These are phyloP conservation scores for Cyanoramphus novaezelandiae DNA, from an alignment of 2,113 vertebrate genomes.

Conservation along the genomic window DNA sequence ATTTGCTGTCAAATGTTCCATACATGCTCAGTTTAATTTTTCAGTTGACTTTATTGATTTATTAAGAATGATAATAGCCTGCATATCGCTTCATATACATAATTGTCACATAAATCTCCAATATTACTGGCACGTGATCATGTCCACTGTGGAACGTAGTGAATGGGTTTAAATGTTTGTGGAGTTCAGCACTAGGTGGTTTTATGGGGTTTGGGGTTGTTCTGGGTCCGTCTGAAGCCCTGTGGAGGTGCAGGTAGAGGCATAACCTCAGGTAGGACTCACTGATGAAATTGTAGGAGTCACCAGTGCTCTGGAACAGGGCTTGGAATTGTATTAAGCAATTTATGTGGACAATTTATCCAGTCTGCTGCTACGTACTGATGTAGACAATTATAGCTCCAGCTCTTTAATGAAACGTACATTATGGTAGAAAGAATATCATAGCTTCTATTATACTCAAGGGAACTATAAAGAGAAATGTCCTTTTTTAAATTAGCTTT, in stretches of 20 bases:
- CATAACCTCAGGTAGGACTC: neutral
- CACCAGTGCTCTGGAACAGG: slow-evolving; percentile 9
- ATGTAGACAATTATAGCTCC: slow-evolving; percentile 74
- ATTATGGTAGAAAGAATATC: slow-evolving; percentile 74
- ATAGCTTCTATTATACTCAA: slow-evolving; percentile 69
- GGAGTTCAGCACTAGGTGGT: neutral
- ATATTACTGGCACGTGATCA: neutral
- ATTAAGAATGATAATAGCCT: slow-evolving; percentile 62
- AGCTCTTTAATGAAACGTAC: slow-evolving; percentile 74
- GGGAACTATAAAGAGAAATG: slow-evolving; percentile 76
- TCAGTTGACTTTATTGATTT: slow-evolving; percentile 60
- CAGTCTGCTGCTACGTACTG: slow-evolving; percentile 49
- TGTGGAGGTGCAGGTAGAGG: neutral
- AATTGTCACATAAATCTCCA: slow-evolving; percentile 50
- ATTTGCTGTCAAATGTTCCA: slow-evolving; percentile 40
- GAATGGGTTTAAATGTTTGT: neutral
- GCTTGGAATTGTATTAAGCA: slow-evolving; percentile 55
- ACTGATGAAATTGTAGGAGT: neutral
- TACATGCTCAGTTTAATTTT: slow-evolving; percentile 63
- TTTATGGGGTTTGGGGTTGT: neutral
- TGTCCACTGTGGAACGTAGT: neutral
- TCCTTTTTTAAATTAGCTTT: slow-evolving; percentile 76
- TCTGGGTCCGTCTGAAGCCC: neutral
- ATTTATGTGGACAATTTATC: slow-evolving; percentile 69
- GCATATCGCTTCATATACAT: slow-evolving; percentile 27